These are phyloP conservation scores for Clamator glandarius DNA, from an alignment of 2,797 vertebrate genomes.

Conservation along the genomic window DNA sequence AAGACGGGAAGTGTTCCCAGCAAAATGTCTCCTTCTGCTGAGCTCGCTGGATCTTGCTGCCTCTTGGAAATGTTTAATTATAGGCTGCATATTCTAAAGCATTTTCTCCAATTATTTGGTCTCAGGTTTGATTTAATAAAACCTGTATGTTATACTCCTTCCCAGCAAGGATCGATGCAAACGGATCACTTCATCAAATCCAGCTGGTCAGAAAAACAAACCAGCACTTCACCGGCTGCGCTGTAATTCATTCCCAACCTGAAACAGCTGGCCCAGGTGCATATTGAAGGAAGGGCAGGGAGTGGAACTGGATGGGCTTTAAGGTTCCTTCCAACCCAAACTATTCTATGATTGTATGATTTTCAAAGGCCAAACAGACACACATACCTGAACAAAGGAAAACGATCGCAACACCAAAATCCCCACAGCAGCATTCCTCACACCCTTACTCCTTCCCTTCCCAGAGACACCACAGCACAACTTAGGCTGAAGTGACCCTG, in stretches of 20 bases:
- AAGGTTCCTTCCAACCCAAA: no score
- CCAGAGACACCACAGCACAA: not conserved
- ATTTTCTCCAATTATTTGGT: not conserved
- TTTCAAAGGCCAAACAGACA: not conserved
- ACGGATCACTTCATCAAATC: not conserved
- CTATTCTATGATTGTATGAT: no score
- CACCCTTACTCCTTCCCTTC: not conserved
- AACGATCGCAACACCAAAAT: not conserved
- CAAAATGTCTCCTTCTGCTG: constrained; percentile 27
- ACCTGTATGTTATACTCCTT: not conserved
- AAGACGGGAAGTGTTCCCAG: not conserved
- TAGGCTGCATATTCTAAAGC: not conserved
- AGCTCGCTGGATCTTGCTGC: not conserved
- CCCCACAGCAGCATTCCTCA: accelerated
- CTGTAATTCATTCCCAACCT: not conserved
- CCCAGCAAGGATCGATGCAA: not conserved
- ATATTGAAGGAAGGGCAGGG: not conserved
- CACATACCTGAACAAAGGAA: accelerated
- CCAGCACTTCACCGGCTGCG: not conserved
- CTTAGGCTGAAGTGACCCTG: not conserved
- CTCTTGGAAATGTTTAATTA: constrained; percentile 30
- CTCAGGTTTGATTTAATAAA: not conserved
- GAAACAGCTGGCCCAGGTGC: not conserved
- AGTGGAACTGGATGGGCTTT: no score
- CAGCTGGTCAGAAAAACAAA: not conserved